Evolutionary conservation across 2,113 vertebrate genomes (phyloP).

Genomic region (Centropus unirufus): DNA sequence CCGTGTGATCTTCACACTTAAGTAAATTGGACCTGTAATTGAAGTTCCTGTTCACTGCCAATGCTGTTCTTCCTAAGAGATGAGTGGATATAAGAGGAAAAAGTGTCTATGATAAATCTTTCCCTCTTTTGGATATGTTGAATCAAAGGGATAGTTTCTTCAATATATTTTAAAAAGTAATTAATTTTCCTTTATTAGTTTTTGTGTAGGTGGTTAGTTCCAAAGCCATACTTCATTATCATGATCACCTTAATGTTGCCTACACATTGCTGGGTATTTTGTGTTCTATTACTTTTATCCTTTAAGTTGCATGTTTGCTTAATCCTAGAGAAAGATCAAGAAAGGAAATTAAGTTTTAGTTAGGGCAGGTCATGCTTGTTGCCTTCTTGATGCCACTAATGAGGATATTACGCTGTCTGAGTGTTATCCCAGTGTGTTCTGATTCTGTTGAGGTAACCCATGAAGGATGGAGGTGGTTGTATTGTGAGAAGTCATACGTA

Average conservation of each 20-base stretch:
- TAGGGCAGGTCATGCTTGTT: accelerated
- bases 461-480: neutral
- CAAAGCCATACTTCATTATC: neutral
- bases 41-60: neutral
- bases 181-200: neutral
- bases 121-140: accelerated
- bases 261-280: neutral
- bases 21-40: neutral
- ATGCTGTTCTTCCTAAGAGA: neutral
- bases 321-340: neutral
- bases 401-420: accelerated
- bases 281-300: neutral
- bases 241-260: neutral
- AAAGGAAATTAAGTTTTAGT: neutral
- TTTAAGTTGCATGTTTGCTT: neutral
- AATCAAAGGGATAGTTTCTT: neutral
- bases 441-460: neutral
- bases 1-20: neutral
- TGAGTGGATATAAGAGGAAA: neutral
- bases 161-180: neutral
- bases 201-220: neutral
- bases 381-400: neutral
- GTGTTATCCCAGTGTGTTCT: neutral
- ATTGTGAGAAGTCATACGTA: neutral
- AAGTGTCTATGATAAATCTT: neutral